Conservation (phyloP, 2,888 invertebrate species). For the Trissolcus brochymenae region DNA sequence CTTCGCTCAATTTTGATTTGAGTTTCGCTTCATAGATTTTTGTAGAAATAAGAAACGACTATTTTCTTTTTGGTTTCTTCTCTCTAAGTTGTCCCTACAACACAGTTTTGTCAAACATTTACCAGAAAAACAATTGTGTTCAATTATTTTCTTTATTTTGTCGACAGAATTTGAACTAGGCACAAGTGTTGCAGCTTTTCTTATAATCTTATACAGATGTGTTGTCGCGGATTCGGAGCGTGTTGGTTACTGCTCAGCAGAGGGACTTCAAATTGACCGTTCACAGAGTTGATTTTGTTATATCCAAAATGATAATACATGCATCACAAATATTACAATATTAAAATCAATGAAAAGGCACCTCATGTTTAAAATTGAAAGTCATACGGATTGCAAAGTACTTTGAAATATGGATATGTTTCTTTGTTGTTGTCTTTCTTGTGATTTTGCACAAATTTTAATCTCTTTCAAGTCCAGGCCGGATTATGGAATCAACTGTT, state of each 20-base stretch:
- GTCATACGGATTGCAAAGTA: conserved; percentile 39
- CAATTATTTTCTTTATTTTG: conserved; percentile 26
- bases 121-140: conserved; percentile 22
- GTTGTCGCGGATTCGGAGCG: conserved; percentile 33
- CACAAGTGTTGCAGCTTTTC: conserved; percentile 57
- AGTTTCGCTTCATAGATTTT: conserved; percentile 22
- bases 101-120: conserved; percentile 31
- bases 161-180: conserved; percentile 46
- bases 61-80: conserved; percentile 14
- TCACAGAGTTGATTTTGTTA: conserved; percentile 16
- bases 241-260: conserved; percentile 32
- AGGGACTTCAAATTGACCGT: conserved; percentile 52
- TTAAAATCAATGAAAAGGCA: conserved; percentile 59
- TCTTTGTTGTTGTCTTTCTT: background rate
- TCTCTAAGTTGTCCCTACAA: conserved; percentile 34
- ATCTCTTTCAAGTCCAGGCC: background rate
- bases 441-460: background rate
- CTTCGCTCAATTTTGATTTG: conserved; percentile 24
- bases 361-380: conserved; percentile 52
- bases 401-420: conserved; percentile 50
- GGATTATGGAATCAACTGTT: background rate
- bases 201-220: conserved; percentile 45
- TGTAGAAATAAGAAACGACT: conserved; percentile 1
- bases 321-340: conserved; percentile 47
- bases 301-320: conserved; percentile 47